Percentiles rank a stretch among this genome's conserved stretches.
Evolutionary conservation across 2,888 invertebrate genomes (phyloP).

Genomic region (Drosophila falleni): DNA sequence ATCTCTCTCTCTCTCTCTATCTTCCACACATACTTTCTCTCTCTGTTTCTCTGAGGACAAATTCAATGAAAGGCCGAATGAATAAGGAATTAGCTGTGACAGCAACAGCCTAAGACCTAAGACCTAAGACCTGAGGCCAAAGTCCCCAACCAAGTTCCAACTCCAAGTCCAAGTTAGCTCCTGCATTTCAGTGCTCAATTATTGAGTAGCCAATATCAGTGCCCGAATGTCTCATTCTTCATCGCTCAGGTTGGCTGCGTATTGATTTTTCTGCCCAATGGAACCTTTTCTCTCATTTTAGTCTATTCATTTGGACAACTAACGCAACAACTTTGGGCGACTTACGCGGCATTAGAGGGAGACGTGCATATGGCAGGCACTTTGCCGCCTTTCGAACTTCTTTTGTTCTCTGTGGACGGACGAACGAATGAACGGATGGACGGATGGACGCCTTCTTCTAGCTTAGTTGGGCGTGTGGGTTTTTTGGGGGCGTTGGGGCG

Average conservation of each 20-base stretch:
- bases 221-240: conserved; percentile 36
- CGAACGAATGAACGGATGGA: neutral
- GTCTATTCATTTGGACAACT: conserved; percentile 27
- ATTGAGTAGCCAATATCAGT: conserved; percentile 50
- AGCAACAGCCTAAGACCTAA: conserved; percentile 41
- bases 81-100: conserved; percentile 72
- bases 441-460: conserved; percentile 7
- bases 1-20: neutral
- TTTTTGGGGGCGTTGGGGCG: conserved; percentile 13
- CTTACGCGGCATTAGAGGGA: conserved; percentile 51
- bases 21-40: conserved; percentile 1
- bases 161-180: neutral
- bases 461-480: conserved; percentile 7
- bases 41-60: conserved; percentile 9
- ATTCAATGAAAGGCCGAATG: conserved; percentile 68
- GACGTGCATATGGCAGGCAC: conserved; percentile 50
- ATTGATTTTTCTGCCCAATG: conserved; percentile 54
- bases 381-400: conserved; percentile 16
- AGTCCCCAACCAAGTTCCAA: neutral
- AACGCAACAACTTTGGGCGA: conserved; percentile 39
- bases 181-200: conserved; percentile 55
- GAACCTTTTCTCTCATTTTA: conserved; percentile 10
- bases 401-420: conserved; percentile 20
- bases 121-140: conserved; percentile 6
- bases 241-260: conserved; percentile 24